Conservation (phyloP, 2,113 vertebrate genomes). For the Epinephelus lanceolatus region DNA sequence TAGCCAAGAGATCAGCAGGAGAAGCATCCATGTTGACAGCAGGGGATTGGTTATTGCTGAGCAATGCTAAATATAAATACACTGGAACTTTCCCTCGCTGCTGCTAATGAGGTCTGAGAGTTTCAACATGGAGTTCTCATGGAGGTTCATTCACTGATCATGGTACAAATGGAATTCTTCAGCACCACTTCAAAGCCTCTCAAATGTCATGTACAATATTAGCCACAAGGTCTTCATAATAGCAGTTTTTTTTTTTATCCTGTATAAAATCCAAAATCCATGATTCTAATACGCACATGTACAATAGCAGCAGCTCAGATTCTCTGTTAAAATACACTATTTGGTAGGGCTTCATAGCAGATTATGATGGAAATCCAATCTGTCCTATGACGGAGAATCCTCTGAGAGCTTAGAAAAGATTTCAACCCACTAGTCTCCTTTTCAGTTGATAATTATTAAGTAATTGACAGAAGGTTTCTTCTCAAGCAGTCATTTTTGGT, state of each 20-base stretch:
- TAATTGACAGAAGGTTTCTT: background rate
- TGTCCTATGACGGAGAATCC: background rate
- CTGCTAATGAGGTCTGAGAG: conserved; percentile 38
- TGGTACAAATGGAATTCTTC: background rate
- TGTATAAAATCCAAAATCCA: background rate
- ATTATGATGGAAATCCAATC: background rate
- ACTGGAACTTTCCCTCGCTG: conserved; percentile 10
- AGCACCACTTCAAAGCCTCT: background rate
- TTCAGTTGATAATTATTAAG: background rate
- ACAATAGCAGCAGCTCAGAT: background rate
- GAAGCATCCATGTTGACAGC: conserved; percentile 55
- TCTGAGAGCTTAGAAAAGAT: background rate
- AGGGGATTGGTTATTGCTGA: conserved; percentile 61
- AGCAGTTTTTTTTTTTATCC: background rate
- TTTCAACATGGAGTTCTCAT: background rate
- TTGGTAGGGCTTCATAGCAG: background rate
- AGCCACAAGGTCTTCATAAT: background rate
- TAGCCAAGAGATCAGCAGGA: conserved; percentile 49
- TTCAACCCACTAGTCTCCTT: background rate
- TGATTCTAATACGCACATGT: too few relatives aligned
- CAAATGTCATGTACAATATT: conserved; percentile 9
- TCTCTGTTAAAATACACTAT: background rate
- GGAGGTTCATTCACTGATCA: background rate
- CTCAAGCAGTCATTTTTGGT: background rate
- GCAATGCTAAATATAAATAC: conserved; percentile 57